These are phyloP conservation scores for Fistularia tabacaria DNA, from an alignment of 2,797 vertebrate species.

Conservation along the genomic window DNA sequence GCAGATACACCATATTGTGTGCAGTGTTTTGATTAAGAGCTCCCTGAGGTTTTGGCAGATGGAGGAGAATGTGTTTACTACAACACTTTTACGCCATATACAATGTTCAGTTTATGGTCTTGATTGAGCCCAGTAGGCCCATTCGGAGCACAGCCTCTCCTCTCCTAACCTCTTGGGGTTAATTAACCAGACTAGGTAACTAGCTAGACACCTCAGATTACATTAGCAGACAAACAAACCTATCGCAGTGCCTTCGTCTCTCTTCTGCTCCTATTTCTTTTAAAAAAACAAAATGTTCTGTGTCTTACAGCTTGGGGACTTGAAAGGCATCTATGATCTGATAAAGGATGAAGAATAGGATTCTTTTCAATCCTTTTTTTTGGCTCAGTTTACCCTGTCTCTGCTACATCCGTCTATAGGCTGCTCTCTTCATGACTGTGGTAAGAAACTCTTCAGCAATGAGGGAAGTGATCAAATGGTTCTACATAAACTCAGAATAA, in stretches of 20 bases:
- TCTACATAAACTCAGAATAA: constrained; percentile 1
- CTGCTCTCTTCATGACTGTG: constrained; percentile 22
- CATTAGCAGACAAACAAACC: constrained; percentile 63
- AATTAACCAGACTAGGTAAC: constrained; percentile 83
- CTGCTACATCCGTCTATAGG: not conserved
- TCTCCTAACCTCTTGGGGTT: constrained; percentile 76
- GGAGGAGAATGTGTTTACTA: constrained; percentile 85
- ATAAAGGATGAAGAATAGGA: constrained; percentile 29
- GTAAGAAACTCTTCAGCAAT: constrained; percentile 43
- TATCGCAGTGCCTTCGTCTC: constrained; percentile 35
- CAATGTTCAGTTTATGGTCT: constrained; percentile 74
- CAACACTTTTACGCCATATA: constrained; percentile 79
- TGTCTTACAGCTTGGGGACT: not conserved
- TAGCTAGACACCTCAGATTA: constrained; percentile 55
- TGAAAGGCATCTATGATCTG: not conserved
- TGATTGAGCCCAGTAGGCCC: constrained; percentile 89
- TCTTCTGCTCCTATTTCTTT: constrained; percentile 2
- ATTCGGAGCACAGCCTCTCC: constrained; percentile 78
- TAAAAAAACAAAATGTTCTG: not conserved
- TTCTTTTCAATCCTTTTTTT: constrained; percentile 14
- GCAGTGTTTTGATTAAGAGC: constrained; percentile 81
- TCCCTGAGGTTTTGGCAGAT: constrained; percentile 63
- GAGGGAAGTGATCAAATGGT: too few relatives aligned
- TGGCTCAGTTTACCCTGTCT: constrained; percentile 14
- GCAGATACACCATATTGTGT: constrained; percentile 43